Evolutionary conservation across 2,888 invertebrate genomes (phyloP).

Genomic region (Netelia virgata): DNA sequence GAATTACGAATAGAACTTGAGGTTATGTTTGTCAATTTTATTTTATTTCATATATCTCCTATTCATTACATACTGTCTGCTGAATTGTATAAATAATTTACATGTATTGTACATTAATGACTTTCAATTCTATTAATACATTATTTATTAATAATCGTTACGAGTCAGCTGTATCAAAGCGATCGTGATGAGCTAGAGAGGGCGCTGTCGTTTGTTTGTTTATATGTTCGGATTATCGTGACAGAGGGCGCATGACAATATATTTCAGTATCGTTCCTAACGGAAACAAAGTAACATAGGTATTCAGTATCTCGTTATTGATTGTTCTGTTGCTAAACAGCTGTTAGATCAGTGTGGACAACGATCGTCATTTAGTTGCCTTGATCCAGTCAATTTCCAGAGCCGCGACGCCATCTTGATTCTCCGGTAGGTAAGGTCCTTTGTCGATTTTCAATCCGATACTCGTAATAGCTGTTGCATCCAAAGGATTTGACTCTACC

Average conservation of each 20-base stretch:
- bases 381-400: conserved; percentile 85
- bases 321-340: too few relatives aligned
- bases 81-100: not conserved
- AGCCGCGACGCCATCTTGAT: conserved; percentile 84
- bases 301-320: too few relatives aligned
- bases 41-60: not conserved
- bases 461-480: conserved; percentile 82
- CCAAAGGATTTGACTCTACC: conserved; percentile 81
- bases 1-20: not conserved
- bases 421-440: conserved; percentile 84
- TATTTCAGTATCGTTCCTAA: too few relatives aligned
- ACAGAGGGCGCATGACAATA: not conserved
- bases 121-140: not conserved
- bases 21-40: not conserved
- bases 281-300: too few relatives aligned
- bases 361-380: conserved; percentile 74
- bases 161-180: not conserved
- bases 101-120: not conserved
- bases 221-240: not conserved
- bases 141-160: not conserved
- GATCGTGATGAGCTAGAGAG: not conserved
- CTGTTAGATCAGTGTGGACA: not conserved
- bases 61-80: not conserved
- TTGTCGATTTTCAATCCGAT: conserved; percentile 85
- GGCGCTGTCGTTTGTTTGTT: not conserved